A percentile compares a stretch with the other conserved stretches of the same genome.
Evolutionary conservation across 2,113 vertebrate species (phyloP).

Genomic region (Sorex fumeus): DNA sequence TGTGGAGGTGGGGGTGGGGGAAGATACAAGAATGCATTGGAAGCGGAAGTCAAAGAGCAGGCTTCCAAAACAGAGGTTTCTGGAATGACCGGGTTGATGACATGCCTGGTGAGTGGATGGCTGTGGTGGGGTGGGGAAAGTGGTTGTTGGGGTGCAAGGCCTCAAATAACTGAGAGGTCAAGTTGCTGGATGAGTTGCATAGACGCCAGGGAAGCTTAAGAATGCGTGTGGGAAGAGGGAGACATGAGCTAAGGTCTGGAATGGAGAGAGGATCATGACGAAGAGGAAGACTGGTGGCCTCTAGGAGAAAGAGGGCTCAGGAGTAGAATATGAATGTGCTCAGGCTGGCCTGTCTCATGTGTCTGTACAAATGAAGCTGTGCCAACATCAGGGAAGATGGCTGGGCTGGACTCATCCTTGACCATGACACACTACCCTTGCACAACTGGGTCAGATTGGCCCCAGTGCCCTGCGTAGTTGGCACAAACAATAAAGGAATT

Average conservation of each 20-base stretch:
- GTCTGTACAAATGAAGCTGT: background rate
- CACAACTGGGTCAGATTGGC: no score
- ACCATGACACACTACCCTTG: background rate
- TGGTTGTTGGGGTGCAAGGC: background rate
- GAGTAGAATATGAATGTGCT: background rate
- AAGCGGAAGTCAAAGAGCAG: background rate
- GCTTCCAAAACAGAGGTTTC: background rate
- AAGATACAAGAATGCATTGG: background rate
- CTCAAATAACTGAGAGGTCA: background rate
- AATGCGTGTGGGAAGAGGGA: background rate
- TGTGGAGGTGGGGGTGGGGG: background rate
- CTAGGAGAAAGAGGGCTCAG: background rate
- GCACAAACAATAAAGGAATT: background rate
- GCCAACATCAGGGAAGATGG: background rate
- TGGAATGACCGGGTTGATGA: background rate
- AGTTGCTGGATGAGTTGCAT: background rate
- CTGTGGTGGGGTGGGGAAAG: background rate
- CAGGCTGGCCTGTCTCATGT: fast-evolving
- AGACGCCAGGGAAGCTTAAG: background rate
- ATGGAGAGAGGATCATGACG: background rate
- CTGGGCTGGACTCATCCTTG: background rate
- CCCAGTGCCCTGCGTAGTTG: background rate
- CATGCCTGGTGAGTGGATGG: background rate
- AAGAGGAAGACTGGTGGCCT: background rate
- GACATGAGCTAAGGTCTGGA: background rate